These are phyloP conservation scores for Subacronicta megacephala DNA, from an alignment of 2,888 invertebrate species.

Conservation along the genomic window DNA sequence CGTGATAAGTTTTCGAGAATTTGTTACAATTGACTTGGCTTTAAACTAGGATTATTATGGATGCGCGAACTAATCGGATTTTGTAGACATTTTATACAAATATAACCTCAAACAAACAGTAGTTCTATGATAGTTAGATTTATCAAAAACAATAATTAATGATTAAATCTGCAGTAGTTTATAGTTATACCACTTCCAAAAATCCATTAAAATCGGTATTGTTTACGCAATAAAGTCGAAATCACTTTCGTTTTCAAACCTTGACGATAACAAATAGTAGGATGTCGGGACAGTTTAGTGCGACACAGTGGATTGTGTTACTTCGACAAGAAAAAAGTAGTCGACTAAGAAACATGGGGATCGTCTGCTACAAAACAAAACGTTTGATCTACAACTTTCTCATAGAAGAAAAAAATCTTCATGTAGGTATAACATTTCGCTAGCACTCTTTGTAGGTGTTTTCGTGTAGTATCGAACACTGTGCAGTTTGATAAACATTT, in stretches of 20 bases:
- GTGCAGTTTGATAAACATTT: slow-evolving; percentile 3
- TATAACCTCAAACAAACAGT: too few species aligned
- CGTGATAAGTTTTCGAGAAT: slow-evolving; percentile 42
- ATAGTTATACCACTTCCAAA: too few species aligned
- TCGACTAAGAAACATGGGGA: slow-evolving; percentile 64
- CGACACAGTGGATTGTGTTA: slow-evolving; percentile 68
- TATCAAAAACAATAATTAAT: too few species aligned
- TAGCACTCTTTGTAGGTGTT: slow-evolving; percentile 35
- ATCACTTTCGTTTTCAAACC: neutral
- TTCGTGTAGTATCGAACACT: neutral
- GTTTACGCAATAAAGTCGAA: neutral
- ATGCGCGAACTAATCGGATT: neutral
- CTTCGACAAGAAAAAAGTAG: slow-evolving; percentile 72
- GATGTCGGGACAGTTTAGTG: slow-evolving; percentile 58
- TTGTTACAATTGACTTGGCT: slow-evolving; percentile 22
- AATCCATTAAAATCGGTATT: too few species aligned
- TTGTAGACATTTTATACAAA: neutral
- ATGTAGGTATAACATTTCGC: slow-evolving; percentile 58
- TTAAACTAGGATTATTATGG: slow-evolving; percentile 3
- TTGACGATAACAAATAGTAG: slow-evolving; percentile 36
- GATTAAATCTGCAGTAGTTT: too few species aligned
- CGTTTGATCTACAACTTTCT: slow-evolving; percentile 60
- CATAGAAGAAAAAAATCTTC: slow-evolving; percentile 45
- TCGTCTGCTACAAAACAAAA: slow-evolving; percentile 66
- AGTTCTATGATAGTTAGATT: too few species aligned